These are phyloP conservation scores for Scaptodrosophila latifasciaeformis DNA, from an alignment of 2,888 invertebrate genomes.

Conservation along the genomic window DNA sequence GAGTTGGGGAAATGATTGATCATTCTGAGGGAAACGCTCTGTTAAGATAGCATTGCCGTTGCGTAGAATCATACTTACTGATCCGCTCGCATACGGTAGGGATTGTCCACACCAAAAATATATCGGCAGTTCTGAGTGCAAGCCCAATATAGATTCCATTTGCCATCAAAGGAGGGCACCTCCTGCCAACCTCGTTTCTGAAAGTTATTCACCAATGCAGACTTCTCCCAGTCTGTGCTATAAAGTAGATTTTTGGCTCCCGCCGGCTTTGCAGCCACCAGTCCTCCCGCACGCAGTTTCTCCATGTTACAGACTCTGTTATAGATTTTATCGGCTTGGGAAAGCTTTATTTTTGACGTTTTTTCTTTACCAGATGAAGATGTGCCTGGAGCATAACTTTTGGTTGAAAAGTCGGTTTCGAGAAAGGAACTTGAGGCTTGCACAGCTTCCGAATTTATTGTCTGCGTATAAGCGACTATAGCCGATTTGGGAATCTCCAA, in stretches of 20 bases:
- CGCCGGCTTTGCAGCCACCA: neutral
- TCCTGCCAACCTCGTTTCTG: slow-evolving; percentile 90
- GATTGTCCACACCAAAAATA: slow-evolving; percentile 93
- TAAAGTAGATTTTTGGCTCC: neutral
- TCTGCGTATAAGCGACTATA: no score
- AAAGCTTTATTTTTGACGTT: no score
- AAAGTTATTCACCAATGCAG: slow-evolving; percentile 92
- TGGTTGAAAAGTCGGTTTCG: no score
- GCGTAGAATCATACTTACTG: slow-evolving; percentile 80
- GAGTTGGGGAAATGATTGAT: slow-evolving; percentile 98
- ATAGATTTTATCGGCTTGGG: no score
- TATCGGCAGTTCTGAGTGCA: slow-evolving; percentile 92
- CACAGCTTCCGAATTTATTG: no score
- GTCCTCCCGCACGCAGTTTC: no score
- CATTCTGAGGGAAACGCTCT: slow-evolving; percentile 73
- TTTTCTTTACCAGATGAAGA: no score
- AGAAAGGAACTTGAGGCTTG: no score
- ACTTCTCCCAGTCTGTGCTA: slow-evolving; percentile 84
- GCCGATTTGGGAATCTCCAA: no score
- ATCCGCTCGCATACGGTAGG: slow-evolving; percentile 93
- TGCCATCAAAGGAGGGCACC: slow-evolving; percentile 87
- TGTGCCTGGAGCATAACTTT: no score
- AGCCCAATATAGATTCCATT: slow-evolving; percentile 98
- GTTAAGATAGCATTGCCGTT: neutral
- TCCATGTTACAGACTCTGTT: no score